These are phyloP conservation scores for Pocillopora meandrina DNA, from an alignment of 92 coral and sea anemone genomes.

Conservation along the genomic window DNA sequence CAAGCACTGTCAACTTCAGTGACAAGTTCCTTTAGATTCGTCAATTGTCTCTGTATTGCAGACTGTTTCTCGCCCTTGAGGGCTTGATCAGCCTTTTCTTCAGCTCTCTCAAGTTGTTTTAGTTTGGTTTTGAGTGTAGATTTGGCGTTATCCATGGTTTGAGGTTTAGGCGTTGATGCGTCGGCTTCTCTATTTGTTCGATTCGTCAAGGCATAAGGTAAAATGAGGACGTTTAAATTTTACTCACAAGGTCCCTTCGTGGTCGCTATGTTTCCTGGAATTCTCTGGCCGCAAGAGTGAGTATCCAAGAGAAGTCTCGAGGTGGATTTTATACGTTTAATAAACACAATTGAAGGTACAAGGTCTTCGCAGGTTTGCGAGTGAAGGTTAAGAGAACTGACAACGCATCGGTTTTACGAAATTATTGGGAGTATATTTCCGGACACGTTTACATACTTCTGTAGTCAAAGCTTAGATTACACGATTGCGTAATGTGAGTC, in stretches of 20 bases:
- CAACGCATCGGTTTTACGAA: no score
- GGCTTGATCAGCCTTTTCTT: background rate
- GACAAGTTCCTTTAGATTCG: slow-evolving; percentile 14
- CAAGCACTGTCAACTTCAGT: slow-evolving; percentile 38
- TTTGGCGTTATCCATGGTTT: slow-evolving; percentile 15
- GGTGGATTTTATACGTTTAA: no score
- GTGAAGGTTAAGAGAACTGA: no score
- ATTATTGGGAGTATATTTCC: no score
- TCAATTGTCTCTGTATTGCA: slow-evolving; percentile 11
- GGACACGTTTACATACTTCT: no score
- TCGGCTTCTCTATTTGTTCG: background rate
- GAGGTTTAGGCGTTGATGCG: background rate
- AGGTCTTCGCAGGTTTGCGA: no score
- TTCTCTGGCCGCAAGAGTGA: slow-evolving; percentile 22
- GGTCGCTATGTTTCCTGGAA: slow-evolving; percentile 23
- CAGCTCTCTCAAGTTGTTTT: background rate
- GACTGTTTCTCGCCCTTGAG: background rate
- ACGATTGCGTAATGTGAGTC: no score
- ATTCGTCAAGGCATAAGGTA: background rate
- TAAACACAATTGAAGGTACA: no score
- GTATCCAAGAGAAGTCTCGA: background rate
- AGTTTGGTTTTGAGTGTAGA: slow-evolving; percentile 9
- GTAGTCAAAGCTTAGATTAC: no score
- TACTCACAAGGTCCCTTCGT: slow-evolving; percentile 11
- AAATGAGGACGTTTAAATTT: background rate